Evolutionary conservation across 2,113 vertebrate genomes (phyloP).

Genomic region (Lagopus muta): DNA sequence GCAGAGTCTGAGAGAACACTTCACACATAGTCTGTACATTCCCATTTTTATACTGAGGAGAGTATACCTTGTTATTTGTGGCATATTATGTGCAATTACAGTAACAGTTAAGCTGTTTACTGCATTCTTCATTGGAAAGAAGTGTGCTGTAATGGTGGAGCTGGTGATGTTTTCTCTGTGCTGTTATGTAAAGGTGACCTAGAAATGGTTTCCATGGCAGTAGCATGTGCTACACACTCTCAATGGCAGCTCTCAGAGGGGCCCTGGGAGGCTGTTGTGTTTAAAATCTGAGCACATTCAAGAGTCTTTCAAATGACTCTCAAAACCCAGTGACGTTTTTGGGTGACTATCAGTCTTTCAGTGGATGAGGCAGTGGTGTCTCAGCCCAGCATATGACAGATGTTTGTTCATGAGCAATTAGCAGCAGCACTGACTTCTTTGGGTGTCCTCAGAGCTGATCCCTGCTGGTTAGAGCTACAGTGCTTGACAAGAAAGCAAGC

Average conservation of each 20-base stretch:
- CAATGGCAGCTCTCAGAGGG: background rate
- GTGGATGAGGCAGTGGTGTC: background rate
- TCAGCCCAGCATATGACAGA: constrained; percentile 21
- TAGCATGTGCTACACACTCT: background rate
- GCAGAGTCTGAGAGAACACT: background rate
- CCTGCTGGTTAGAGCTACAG: background rate
- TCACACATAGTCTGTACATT: fast-evolving
- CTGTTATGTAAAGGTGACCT: background rate
- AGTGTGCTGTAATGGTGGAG: background rate
- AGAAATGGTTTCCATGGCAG: constrained; percentile 19
- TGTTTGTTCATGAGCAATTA: constrained; percentile 6
- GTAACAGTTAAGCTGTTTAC: background rate
- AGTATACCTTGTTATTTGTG: background rate
- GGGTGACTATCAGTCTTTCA: background rate
- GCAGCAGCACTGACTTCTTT: background rate
- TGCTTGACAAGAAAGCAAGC: background rate
- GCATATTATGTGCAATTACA: background rate
- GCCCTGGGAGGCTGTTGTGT: background rate
- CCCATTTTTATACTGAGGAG: background rate
- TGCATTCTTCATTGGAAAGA: fast-evolving
- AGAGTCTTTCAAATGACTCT: background rate
- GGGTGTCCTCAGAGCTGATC: background rate
- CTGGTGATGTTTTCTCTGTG: background rate
- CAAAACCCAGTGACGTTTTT: background rate
- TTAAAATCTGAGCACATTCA: background rate